Conservation (phyloP, 2,888 invertebrate species). For the Thysanoteuthis rhombus region DNA sequence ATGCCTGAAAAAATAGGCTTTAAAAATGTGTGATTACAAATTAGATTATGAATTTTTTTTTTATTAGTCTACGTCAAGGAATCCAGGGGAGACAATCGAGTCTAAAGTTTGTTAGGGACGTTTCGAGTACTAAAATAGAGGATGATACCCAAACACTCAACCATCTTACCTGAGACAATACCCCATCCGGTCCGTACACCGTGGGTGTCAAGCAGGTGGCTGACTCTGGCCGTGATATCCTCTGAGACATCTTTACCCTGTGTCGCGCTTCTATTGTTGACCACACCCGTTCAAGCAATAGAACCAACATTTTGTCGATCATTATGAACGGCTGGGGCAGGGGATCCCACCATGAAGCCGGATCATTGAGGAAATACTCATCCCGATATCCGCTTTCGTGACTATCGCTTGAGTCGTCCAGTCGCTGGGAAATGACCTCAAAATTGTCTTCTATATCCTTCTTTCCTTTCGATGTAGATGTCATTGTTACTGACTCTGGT, state of each 20-base stretch:
- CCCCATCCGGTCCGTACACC: neutral
- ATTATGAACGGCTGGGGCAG: conserved; percentile 65
- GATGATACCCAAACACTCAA: too few species aligned
- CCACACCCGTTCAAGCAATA: conserved; percentile 61
- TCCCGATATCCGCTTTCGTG: conserved; percentile 51
- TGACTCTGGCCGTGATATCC: neutral
- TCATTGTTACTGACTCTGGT: too few species aligned
- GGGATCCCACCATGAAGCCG: conserved; percentile 58
- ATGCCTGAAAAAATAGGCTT: too few species aligned
- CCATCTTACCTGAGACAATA: neutral
- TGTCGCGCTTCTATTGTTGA: conserved; percentile 55
- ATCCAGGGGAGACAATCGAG: too few species aligned
- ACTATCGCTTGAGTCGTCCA: neutral
- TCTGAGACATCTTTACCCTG: neutral
- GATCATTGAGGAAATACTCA: conserved; percentile 61
- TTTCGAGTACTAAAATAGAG: too few species aligned
- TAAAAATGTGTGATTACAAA: too few species aligned
- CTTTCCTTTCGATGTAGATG: neutral
- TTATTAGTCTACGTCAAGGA: too few species aligned
- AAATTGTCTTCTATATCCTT: neutral
- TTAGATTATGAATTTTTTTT: too few species aligned
- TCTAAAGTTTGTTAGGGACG: too few species aligned
- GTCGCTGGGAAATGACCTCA: neutral
- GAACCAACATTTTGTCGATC: conserved; percentile 60
- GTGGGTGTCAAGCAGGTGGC: neutral